These are phyloP conservation scores for Crotalus viridis DNA, from an alignment of 2,113 vertebrate species.

Conservation along the genomic window DNA sequence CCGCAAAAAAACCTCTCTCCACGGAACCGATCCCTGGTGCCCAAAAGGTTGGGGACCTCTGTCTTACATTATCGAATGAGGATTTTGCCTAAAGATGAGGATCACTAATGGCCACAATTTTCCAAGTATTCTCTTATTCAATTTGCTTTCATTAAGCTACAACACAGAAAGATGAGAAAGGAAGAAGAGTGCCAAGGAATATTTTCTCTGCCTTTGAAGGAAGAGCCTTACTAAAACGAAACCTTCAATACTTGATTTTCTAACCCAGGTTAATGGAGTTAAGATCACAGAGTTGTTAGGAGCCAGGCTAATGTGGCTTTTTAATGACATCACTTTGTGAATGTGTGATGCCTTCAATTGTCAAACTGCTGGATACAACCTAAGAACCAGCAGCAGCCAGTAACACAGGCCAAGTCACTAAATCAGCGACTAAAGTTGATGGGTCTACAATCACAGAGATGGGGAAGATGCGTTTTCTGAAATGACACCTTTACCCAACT, in stretches of 20 bases:
- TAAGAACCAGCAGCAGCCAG: neutral
- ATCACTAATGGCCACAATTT: neutral
- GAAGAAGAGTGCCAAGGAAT: neutral
- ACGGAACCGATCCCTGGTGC: too few relatives aligned
- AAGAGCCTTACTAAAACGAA: neutral
- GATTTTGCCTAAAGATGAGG: neutral
- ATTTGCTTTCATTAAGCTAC: neutral
- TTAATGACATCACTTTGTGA: neutral
- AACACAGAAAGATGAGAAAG: neutral
- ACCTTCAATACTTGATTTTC: neutral
- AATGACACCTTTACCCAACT: neutral
- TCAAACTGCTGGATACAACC: neutral
- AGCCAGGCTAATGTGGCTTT: neutral
- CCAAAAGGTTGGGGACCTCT: too few relatives aligned
- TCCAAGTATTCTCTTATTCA: neutral
- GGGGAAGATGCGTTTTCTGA: neutral
- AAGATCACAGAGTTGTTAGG: neutral
- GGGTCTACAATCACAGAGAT: neutral
- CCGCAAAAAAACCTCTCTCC: too few relatives aligned
- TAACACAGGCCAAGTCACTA: neutral
- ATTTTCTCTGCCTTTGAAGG: neutral
- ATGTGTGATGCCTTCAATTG: neutral
- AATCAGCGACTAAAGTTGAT: neutral
- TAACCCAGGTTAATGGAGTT: neutral
- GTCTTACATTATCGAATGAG: neutral